Percentiles rank a stretch among this genome's conserved stretches.
Evolutionary conservation across 2,888 invertebrate genomes (phyloP).

Genomic region (Synanthedon myopaeformis): DNA sequence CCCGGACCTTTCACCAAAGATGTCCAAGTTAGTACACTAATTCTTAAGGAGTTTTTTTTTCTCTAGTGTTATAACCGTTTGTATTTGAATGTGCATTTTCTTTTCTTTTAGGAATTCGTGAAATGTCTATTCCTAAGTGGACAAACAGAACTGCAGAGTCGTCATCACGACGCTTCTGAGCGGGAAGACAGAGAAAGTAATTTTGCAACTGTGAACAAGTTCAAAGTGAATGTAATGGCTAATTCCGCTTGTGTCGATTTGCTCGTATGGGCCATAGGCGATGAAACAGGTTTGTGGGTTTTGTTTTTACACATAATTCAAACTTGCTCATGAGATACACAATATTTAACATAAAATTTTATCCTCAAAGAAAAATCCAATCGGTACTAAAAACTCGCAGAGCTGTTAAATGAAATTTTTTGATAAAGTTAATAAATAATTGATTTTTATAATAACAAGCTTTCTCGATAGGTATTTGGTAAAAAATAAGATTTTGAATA

Average conservation of each 20-base stretch:
- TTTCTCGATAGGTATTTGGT: too few species aligned
- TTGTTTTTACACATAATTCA: too few species aligned
- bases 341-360: too few species aligned
- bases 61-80: too few species aligned
- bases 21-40: constrained; percentile 70
- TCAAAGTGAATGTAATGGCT: constrained; percentile 95
- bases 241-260: constrained; percentile 98
- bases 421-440: too few species aligned
- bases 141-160: constrained; percentile 90
- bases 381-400: too few species aligned
- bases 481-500: too few species aligned
- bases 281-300: constrained; percentile 83
- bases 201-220: constrained; percentile 86
- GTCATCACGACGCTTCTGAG: constrained; percentile 87
- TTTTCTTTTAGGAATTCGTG: constrained; percentile 77
- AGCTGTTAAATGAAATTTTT: too few species aligned
- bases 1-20: constrained; percentile 93
- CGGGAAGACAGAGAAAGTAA: constrained; percentile 85
- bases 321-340: too few species aligned
- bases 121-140: constrained; percentile 91
- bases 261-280: constrained; percentile 97
- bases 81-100: neutral
- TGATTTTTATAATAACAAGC: too few species aligned
- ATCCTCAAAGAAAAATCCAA: too few species aligned
- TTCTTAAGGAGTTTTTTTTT: too few species aligned